Evolutionary conservation across 2,797 vertebrate genomes (phyloP).

Genomic region (Carapus acus): DNA sequence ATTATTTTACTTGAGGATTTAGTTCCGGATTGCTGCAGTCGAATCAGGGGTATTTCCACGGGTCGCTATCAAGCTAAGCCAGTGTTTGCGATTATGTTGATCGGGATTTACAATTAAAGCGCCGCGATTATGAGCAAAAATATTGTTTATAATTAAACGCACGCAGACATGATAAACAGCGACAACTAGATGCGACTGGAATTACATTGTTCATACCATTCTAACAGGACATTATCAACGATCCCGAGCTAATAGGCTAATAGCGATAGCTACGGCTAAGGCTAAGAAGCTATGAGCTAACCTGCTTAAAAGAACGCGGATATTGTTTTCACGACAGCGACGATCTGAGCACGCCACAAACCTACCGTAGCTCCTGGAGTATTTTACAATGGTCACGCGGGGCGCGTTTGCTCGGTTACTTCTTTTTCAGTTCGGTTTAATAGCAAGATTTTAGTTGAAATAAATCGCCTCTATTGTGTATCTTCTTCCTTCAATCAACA

Average conservation of each 20-base stretch:
- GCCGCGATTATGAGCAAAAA: no score
- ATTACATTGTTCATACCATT: no score
- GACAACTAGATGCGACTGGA: no score
- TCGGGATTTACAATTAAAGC: no score
- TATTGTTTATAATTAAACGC: no score
- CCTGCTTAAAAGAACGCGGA: constrained; percentile 22
- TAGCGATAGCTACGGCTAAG: constrained; percentile 42
- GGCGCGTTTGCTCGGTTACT: constrained; percentile 28
- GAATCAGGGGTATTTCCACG: no score
- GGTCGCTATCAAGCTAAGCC: no score
- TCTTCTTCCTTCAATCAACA: constrained; percentile 74
- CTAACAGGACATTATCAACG: no score
- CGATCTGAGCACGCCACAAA: constrained; percentile 10
- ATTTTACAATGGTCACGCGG: constrained; percentile 24
- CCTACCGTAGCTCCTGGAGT: constrained; percentile 53
- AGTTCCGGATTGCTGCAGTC: no score
- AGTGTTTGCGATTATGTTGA: no score
- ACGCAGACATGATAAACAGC: no score
- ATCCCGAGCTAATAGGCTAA: constrained; percentile 17
- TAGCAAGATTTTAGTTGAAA: constrained; percentile 49
- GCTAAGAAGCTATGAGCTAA: constrained; percentile 39
- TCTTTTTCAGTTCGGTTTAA: constrained; percentile 24
- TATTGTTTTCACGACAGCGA: constrained; percentile 29
- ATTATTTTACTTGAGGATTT: no score
- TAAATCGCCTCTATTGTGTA: constrained; percentile 71